phyloP scores from a whole-genome alignment of 2,888 invertebrate species.

The Dynastes hyllus region DNA sequence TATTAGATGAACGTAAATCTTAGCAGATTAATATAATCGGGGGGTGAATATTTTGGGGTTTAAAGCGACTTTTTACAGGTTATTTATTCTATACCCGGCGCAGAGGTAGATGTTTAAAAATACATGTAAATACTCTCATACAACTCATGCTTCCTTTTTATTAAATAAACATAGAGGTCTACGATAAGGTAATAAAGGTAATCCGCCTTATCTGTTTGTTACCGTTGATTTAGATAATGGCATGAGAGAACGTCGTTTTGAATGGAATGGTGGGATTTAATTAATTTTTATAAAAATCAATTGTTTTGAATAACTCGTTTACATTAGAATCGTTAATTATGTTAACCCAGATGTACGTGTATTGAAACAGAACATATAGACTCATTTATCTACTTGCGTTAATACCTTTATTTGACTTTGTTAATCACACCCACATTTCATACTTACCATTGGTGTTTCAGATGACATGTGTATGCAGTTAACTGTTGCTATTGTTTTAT shows the following conservation, averaged over 20 bases:
- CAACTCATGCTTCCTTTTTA: neutral
- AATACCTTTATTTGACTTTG: no score
- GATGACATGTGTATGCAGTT: no score
- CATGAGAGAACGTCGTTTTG: neutral
- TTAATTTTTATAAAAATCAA: no score
- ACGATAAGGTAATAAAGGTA: constrained; percentile 38
- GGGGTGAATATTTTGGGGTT: constrained; percentile 26
- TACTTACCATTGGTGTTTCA: no score
- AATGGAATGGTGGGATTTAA: no score
- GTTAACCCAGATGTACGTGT: no score
- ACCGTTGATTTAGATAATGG: constrained; percentile 7
- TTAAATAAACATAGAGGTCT: constrained; percentile 26
- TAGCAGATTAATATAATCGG: constrained; percentile 29
- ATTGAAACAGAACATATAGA: no score
- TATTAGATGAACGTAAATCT: constrained; percentile 25
- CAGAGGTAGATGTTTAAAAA: constrained; percentile 20
- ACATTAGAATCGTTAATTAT: no score
- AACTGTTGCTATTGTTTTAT: neutral
- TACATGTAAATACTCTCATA: constrained; percentile 22
- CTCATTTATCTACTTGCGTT: no score
- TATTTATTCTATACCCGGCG: constrained; percentile 10
- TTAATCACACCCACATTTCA: neutral
- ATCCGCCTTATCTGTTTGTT: constrained; percentile 14
- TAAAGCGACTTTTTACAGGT: constrained; percentile 37
- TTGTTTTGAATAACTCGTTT: no score